Percentiles rank a stretch among this genome's conserved stretches.
These are phyloP conservation scores for Mythimna lalbum DNA, from an alignment of 2,888 invertebrate genomes.

Conservation along the genomic window DNA sequence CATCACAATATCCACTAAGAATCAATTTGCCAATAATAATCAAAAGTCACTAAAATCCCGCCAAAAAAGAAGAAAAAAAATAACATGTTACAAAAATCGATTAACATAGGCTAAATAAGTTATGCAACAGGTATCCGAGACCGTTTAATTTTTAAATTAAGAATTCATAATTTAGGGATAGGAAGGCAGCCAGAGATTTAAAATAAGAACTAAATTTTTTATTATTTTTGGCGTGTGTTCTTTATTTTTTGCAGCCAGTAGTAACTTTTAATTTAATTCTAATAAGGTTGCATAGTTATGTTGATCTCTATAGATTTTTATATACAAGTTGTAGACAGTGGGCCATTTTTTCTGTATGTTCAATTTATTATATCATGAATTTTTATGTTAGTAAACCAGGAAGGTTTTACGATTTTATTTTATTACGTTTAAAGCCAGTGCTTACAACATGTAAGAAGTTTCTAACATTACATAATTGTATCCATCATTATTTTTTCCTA, in stretches of 20 bases:
- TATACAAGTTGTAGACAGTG: background rate
- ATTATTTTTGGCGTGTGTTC: background rate
- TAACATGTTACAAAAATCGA: conserved; percentile 44
- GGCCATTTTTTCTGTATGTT: background rate
- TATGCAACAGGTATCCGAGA: conserved; percentile 23
- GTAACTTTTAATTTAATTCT: background rate
- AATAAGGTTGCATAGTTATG: conserved; percentile 1
- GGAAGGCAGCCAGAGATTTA: conserved; percentile 23
- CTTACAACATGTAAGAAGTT: conserved; percentile 29
- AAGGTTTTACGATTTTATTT: conserved; percentile 15
- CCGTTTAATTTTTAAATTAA: conserved; percentile 49
- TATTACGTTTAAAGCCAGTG: conserved; percentile 1
- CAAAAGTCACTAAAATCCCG: no score
- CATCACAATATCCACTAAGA: no score
- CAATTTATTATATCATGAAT: background rate
- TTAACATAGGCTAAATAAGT: conserved; percentile 49
- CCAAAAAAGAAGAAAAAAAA: no score
- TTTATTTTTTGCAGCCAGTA: conserved; percentile 7
- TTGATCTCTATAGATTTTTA: background rate
- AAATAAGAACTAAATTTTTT: conserved; percentile 35
- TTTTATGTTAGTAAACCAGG: conserved; percentile 1
- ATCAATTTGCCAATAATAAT: no score
- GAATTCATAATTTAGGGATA: conserved; percentile 21
- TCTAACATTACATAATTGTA: conserved; percentile 37
- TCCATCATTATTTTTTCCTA: conserved; percentile 41